Evolutionary conservation across 2,797 vertebrate species (phyloP).

Genomic region (Schizopygopsis pylzovi): DNA sequence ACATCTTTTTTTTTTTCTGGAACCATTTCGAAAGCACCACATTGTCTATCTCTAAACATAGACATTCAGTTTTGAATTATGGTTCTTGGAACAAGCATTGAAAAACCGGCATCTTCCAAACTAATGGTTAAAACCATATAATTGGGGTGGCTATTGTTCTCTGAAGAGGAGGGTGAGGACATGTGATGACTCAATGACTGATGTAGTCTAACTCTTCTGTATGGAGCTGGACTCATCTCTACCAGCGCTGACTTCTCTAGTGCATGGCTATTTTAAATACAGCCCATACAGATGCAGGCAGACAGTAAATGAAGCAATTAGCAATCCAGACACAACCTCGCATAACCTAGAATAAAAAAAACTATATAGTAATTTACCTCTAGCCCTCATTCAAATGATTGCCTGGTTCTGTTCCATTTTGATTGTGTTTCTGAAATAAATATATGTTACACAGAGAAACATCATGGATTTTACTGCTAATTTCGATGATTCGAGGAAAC

Average conservation of each 20-base stretch:
- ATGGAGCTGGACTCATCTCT: background rate
- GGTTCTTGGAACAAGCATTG: slow-evolving; percentile 22
- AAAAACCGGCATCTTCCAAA: slow-evolving; percentile 26
- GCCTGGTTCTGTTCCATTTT: background rate
- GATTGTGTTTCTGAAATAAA: slow-evolving; percentile 17
- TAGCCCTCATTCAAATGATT: background rate
- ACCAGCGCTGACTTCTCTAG: slow-evolving; percentile 8
- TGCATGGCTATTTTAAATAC: background rate
- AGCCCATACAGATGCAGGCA: slow-evolving; percentile 4
- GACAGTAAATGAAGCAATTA: slow-evolving; percentile 35
- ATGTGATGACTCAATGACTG: slow-evolving; percentile 27
- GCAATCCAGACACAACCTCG: slow-evolving; percentile 25
- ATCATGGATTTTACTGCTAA: background rate
- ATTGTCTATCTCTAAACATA: slow-evolving; percentile 7
- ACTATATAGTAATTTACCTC: slow-evolving; percentile 10
- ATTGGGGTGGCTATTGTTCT: slow-evolving; percentile 35
- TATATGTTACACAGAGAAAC: background rate
- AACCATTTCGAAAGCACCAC: slow-evolving; percentile 17
- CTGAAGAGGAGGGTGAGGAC: slow-evolving; percentile 9
- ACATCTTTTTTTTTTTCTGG: slow-evolving; percentile 16
- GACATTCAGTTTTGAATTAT: slow-evolving; percentile 10
- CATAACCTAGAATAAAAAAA: slow-evolving; percentile 6
- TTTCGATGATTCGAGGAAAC: background rate
- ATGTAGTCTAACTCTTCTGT: slow-evolving; percentile 20
- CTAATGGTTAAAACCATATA: slow-evolving; percentile 28